Conservation (phyloP, 2,888 invertebrate species). For the Nomada lathburiana region DNA sequence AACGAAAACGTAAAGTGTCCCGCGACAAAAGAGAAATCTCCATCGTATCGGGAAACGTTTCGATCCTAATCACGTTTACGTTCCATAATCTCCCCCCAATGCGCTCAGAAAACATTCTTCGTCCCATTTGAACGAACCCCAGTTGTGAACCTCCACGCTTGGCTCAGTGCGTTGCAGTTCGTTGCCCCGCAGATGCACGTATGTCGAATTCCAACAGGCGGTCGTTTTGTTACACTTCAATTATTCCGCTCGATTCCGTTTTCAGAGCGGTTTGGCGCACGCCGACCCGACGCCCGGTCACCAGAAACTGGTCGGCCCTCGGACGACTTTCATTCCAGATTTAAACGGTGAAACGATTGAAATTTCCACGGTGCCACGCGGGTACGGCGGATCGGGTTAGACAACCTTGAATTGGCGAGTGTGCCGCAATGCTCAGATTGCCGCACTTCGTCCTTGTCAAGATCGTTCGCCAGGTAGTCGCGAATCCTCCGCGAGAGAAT, state of each 20-base stretch:
- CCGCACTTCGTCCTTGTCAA: conserved; percentile 56
- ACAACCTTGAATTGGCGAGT: conserved; percentile 59
- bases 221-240: conserved; percentile 40
- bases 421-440: conserved; percentile 37
- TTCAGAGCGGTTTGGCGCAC: conserved; percentile 21
- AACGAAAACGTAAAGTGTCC: no score
- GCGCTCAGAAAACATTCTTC: no score
- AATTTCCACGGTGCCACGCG: conserved; percentile 53
- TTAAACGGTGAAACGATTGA: conserved; percentile 56
- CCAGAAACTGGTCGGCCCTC: conserved; percentile 64
- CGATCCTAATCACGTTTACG: no score
- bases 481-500: conserved; percentile 21
- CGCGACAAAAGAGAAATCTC: no score
- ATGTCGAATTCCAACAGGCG: conserved; percentile 2
- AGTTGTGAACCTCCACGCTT: not conserved
- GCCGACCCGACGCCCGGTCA: conserved; percentile 11
- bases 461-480: conserved; percentile 25
- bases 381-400: conserved; percentile 44
- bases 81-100: no score
- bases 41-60: no score
- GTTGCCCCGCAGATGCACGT: not conserved
- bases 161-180: not conserved
- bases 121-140: no score
- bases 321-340: conserved; percentile 70
- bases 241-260: conserved; percentile 42